Evolutionary conservation across 2,113 vertebrate species (phyloP).

Genomic region (Odontophorus gujanensis): DNA sequence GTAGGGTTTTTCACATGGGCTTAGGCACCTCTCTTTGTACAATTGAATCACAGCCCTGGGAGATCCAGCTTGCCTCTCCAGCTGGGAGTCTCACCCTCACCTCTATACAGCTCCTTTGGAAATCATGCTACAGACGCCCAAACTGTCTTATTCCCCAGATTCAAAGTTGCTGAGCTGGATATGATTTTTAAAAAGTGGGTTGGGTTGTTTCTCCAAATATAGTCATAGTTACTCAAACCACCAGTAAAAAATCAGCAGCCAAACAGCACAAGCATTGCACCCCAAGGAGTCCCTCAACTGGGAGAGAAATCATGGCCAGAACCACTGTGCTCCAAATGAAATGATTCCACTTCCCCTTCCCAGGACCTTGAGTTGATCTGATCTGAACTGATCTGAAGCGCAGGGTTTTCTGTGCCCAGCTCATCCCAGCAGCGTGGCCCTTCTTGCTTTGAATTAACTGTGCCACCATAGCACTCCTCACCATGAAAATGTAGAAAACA

Average conservation of each 20-base stretch:
- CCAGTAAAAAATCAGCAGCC: not conserved
- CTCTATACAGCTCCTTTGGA: not conserved
- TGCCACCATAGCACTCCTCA: not conserved
- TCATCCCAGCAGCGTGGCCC: not conserved
- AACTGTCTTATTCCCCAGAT: not conserved
- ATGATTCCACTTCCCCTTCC: not conserved
- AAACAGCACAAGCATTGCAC: not conserved
- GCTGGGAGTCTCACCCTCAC: not conserved
- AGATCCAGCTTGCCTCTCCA: not conserved
- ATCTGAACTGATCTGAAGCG: not conserved
- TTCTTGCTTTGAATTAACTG: not conserved
- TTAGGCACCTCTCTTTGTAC: not conserved
- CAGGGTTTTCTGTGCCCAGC: not conserved
- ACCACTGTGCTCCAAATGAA: not conserved
- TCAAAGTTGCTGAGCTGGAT: not conserved
- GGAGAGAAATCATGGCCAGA: not conserved
- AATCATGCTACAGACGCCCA: not conserved
- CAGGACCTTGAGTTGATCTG: not conserved
- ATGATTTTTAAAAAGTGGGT: not conserved
- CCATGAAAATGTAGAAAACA: not conserved
- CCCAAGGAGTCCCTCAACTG: not conserved
- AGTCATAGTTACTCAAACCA: not conserved
- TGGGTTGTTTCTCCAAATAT: not conserved
- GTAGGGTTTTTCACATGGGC: not conserved
- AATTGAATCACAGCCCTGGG: fast-evolving